Percentiles rank a stretch among this genome's conserved stretches.
Conservation (phyloP, 2,113 vertebrate species). For the Anolis carolinensis region DNA sequence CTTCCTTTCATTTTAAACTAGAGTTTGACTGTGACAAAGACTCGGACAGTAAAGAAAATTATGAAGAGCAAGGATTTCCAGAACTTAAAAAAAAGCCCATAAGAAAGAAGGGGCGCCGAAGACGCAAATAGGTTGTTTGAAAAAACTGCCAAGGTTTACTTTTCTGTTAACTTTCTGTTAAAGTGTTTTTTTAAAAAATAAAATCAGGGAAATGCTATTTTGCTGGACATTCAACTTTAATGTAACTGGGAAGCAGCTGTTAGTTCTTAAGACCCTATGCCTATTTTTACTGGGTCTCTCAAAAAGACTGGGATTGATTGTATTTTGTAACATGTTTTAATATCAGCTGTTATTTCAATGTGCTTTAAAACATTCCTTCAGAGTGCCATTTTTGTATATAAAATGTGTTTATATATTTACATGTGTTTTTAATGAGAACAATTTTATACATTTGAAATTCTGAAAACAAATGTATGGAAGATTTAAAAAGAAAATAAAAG, state of each 20-base stretch:
- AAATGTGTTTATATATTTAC: too few relatives aligned
- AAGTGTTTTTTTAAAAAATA: not conserved
- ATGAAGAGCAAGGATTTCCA: conserved; percentile 72
- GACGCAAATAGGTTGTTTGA: conserved; percentile 45
- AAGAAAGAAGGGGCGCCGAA: conserved; percentile 62
- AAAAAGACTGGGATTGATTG: not conserved
- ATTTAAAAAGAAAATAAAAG: conserved; percentile 68
- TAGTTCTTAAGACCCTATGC: not conserved
- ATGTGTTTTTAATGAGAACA: conserved; percentile 46
- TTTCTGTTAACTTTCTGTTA: not conserved
- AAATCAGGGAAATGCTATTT: conserved; percentile 15
- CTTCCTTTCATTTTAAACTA: conserved; percentile 38
- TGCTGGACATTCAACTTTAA: not conserved
- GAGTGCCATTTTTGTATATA: conserved; percentile 33
- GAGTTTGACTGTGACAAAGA: conserved; percentile 56
- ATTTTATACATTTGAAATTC: conserved; percentile 58
- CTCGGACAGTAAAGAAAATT: conserved; percentile 75
- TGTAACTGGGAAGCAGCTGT: not conserved
- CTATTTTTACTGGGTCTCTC: not conserved
- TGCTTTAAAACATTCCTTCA: conserved; percentile 34
- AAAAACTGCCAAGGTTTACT: not conserved
- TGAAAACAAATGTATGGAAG: conserved; percentile 57
- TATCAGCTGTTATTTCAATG: conserved; percentile 33
- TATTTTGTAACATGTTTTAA: conserved; percentile 42
- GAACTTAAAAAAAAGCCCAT: conserved; percentile 70